Base-by-base conservation (phyloP, 2,113 vertebrate species). In the Pelusios castaneus region DNA sequence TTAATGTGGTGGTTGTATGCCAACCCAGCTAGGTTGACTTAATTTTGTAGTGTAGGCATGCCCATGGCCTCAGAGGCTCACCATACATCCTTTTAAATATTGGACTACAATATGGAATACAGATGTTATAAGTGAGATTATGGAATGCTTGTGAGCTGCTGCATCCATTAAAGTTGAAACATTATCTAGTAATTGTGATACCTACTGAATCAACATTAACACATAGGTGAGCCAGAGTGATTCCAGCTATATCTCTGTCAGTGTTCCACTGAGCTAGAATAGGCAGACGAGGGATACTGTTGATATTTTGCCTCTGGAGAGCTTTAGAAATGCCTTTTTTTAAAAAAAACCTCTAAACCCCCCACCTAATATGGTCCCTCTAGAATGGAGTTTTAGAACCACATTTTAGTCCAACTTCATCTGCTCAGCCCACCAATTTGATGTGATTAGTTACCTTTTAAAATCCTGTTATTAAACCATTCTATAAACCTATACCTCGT, bases 281-380 rank as follows among this genome's bases (percentile, higher is more conserved):
- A n/a, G n/a, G n/a, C n/a, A n/a, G n/a, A n/a, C n/a, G n/a, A n/a
- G n/a, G n/a, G n/a, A n/a, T n/a, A n/a, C n/a, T n/a, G n/a, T 38
- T 70, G 34, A 38, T 70, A 38, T 60, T 31, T 31, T 31, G 63
- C 17, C 19, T 67, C 63, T 67, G 8, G 34, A 67, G 63, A 67
- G 17, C 63, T 67, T 67, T n/a, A n/a, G 63, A 67, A 67, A 67
- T 67, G 34, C 24, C 4, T 11, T 4, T 91, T n/a, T 92, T 80
- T 27, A 34, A 70, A n/a, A n/a, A n/a, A n/a, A n/a, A n/a, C n/a
- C 11, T 29, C 22, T 24, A 27, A 31, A 0, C 21, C 17, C 43
- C 49, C 5, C 7, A 63, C 54, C 49, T 90, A 89, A 82, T 90
- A 1, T 3, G 22, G 22, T 49, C 25, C 8, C 60, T 19, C 76